Evolutionary conservation across 2,113 vertebrate genomes (phyloP).

Genomic region (Pelusios castaneus): DNA sequence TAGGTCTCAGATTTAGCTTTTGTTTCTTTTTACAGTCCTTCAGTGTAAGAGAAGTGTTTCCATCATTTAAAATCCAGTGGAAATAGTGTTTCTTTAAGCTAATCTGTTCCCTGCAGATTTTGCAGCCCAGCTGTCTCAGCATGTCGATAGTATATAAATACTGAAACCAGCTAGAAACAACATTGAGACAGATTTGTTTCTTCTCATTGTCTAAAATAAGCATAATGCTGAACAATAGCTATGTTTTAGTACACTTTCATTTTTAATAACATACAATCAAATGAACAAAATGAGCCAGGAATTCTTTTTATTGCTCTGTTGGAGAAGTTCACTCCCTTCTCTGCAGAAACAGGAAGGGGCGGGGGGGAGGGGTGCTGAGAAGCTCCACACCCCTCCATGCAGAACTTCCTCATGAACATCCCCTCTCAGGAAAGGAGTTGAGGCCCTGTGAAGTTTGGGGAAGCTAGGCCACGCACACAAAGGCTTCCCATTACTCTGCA

Average conservation of each 20-base stretch:
- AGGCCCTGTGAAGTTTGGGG: background rate
- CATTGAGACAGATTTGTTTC: background rate
- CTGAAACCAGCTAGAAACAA: background rate
- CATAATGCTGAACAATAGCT: background rate
- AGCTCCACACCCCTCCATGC: background rate
- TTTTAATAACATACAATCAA: slow-evolving; percentile 3
- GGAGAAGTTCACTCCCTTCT: background rate
- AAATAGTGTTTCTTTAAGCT: slow-evolving; percentile 8
- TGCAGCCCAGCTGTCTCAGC: background rate
- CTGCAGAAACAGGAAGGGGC: background rate
- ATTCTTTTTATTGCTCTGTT: background rate
- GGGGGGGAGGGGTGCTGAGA: background rate
- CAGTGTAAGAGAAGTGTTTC: background rate
- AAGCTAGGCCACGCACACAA: background rate
- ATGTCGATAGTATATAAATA: background rate
- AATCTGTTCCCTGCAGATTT: background rate
- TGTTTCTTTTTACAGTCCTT: slow-evolving; percentile 10
- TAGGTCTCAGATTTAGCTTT: slow-evolving; percentile 15
- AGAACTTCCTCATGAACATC: background rate
- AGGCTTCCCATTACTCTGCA: background rate
- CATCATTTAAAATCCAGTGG: slow-evolving; percentile 19
- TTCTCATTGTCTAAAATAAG: background rate
- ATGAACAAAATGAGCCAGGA: background rate
- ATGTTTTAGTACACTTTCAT: background rate
- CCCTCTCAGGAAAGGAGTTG: background rate